A percentile compares a stretch with the other conserved stretches of the same genome.
phyloP scores from a whole-genome alignment of 1,140 invertebrate genomes.

The Cyrtorhinus lividipennis region DNA sequence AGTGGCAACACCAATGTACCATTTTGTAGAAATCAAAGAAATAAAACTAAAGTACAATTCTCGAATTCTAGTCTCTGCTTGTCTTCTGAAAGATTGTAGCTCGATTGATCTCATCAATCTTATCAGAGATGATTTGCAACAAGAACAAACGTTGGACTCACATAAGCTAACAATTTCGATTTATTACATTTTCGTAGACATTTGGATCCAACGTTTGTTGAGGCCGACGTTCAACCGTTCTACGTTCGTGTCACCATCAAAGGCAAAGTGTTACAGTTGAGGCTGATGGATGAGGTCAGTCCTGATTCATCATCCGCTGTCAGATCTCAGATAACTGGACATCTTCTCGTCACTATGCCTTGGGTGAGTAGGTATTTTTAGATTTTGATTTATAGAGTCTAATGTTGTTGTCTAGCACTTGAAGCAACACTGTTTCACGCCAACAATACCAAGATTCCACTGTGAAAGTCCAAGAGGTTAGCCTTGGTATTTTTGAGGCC shows the following conservation, averaged over 20 bases:
- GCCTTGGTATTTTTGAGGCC: constrained; percentile 20
- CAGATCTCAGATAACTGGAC: constrained; percentile 69
- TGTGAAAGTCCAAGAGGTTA: no score
- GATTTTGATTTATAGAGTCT: not conserved
- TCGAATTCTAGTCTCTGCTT: no score
- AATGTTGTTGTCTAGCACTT: no score
- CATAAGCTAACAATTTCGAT: no score
- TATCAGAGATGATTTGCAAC: no score
- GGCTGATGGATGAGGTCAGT: constrained; percentile 63
- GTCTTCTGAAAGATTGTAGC: no score
- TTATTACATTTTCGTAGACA: constrained; percentile 42
- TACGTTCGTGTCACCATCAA: constrained; percentile 70
- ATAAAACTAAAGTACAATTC: no score
- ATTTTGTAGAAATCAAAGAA: no score
- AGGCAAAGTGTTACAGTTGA: constrained; percentile 75
- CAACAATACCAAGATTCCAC: constrained; percentile 4
- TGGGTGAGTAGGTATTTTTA: constrained; percentile 43
- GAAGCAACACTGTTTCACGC: no score
- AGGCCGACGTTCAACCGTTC: constrained; percentile 69
- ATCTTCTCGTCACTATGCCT: constrained; percentile 65
- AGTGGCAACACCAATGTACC: no score
- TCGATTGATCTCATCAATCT: no score
- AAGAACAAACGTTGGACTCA: no score
- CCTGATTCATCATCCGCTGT: constrained; percentile 52
- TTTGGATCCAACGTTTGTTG: constrained; percentile 64